phyloP scores from a whole-genome alignment of 2,797 vertebrate genomes.

The Mormyrus hasselquistii region DNA sequence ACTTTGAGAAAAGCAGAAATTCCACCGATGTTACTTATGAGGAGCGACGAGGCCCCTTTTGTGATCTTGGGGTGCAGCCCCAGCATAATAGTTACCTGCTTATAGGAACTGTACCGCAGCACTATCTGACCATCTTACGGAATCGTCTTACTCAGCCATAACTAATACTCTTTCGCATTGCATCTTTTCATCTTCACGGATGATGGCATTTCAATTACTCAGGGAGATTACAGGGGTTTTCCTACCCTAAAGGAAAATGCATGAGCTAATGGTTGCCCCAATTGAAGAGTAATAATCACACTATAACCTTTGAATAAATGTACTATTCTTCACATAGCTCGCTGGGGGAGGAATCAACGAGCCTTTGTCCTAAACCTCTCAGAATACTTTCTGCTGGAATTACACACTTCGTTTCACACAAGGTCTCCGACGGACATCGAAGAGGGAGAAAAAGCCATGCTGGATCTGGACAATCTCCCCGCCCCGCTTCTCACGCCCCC shows the following conservation, averaged over 20 bases:
- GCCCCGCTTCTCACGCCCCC: not conserved
- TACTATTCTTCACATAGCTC: not conserved
- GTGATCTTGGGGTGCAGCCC: not conserved
- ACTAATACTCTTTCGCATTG: not conserved
- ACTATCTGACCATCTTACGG: not conserved
- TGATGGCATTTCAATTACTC: not conserved
- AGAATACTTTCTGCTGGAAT: not conserved
- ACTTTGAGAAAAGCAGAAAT: slow-evolving; percentile 3
- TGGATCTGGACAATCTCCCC: not conserved
- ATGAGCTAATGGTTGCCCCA: not conserved
- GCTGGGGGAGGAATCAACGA: not conserved
- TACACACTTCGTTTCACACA: not conserved
- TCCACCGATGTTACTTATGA: not conserved
- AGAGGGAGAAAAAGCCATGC: not conserved
- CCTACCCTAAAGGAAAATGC: not conserved
- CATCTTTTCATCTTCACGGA: not conserved
- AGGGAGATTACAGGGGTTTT: not conserved
- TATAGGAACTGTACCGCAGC: not conserved
- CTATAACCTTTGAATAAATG: not conserved
- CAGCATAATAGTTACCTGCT: not conserved
- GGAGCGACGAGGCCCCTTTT: not conserved
- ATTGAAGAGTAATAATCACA: slow-evolving; percentile 16
- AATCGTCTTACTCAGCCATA: not conserved
- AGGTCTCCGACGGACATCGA: not conserved
- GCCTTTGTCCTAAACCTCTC: slow-evolving; percentile 14